These are phyloP conservation scores for Malaclemys terrapin DNA, from an alignment of 2,113 vertebrate species.

Conservation along the genomic window DNA sequence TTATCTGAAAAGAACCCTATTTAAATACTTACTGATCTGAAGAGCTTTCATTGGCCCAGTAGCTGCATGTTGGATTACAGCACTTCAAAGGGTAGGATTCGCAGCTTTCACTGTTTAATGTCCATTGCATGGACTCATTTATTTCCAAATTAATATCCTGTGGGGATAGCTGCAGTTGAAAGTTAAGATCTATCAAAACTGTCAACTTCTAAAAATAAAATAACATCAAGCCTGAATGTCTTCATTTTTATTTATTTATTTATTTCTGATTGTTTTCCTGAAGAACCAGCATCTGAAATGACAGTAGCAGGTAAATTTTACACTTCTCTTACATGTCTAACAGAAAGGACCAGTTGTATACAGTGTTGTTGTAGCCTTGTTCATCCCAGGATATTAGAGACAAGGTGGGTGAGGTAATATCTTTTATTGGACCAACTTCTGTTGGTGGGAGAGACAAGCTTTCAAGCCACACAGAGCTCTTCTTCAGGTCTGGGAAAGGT, in stretches of 20 bases:
- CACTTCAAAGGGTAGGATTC: slow-evolving; percentile 1
- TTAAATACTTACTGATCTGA: neutral
- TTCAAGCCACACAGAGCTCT: neutral
- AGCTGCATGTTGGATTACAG: slow-evolving; percentile 21
- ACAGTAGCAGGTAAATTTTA: slow-evolving; percentile 67
- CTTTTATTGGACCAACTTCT: neutral
- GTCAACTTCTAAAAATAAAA: neutral
- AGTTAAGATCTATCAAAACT: neutral
- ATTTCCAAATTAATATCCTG: slow-evolving; percentile 12
- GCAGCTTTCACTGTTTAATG: neutral
- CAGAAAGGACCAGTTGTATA: neutral
- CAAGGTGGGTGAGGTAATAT: neutral
- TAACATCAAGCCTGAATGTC: neutral
- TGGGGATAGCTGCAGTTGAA: slow-evolving; percentile 24
- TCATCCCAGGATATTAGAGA: neutral
- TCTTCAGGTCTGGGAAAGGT: neutral
- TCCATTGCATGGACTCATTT: neutral
- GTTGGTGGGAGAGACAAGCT: neutral
- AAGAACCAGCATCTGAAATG: slow-evolving; percentile 64
- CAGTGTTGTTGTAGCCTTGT: neutral
- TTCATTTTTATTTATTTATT: neutral
- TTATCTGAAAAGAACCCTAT: neutral
- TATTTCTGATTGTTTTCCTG: slow-evolving; percentile 9
- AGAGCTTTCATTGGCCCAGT: neutral
- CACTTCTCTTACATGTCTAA: neutral